phyloP scores from a whole-genome alignment of 1,140 invertebrate species.

The Tetranychus cinnabarinus region DNA sequence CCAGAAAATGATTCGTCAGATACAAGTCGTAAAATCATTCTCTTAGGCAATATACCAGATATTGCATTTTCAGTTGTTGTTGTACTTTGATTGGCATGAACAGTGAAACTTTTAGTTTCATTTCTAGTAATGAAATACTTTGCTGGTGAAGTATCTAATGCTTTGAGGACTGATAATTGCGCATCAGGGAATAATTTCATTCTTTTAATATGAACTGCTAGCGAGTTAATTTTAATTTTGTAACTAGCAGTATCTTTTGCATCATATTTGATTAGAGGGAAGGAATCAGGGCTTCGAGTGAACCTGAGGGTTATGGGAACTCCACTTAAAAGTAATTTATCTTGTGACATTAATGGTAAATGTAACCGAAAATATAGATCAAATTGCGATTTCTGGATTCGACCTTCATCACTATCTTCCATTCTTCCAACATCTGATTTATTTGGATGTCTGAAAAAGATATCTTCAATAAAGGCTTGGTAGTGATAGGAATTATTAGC shows the following conservation, averaged over 20 bases:
- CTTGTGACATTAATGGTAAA: too few relatives aligned
- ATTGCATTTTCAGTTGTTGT: slow-evolving; percentile 10
- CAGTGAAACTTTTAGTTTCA: slow-evolving; percentile 10
- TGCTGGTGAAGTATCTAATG: neutral
- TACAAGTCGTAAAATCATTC: slow-evolving; percentile 4
- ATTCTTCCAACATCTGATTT: too few relatives aligned
- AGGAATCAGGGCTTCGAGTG: neutral
- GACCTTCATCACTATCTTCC: too few relatives aligned
- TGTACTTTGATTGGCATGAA: slow-evolving; percentile 7
- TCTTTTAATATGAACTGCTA: neutral
- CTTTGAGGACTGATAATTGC: slow-evolving; percentile 4
- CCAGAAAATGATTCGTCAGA: slow-evolving; percentile 1
- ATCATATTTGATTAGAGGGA: neutral
- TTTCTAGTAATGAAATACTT: slow-evolving; percentile 6
- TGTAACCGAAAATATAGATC: too few relatives aligned
- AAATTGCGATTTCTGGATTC: too few relatives aligned
- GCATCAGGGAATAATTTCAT: neutral
- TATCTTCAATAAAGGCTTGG: too few relatives aligned
- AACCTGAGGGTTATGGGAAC: too few relatives aligned
- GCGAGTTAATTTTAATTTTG: neutral
- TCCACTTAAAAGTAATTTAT: too few relatives aligned
- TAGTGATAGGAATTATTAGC: too few relatives aligned
- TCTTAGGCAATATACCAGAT: slow-evolving; percentile 6
- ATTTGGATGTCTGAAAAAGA: too few relatives aligned
- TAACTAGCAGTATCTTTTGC: neutral